phyloP scores from a whole-genome alignment of 2,113 vertebrate genomes.

The Ursus arctos region DNA sequence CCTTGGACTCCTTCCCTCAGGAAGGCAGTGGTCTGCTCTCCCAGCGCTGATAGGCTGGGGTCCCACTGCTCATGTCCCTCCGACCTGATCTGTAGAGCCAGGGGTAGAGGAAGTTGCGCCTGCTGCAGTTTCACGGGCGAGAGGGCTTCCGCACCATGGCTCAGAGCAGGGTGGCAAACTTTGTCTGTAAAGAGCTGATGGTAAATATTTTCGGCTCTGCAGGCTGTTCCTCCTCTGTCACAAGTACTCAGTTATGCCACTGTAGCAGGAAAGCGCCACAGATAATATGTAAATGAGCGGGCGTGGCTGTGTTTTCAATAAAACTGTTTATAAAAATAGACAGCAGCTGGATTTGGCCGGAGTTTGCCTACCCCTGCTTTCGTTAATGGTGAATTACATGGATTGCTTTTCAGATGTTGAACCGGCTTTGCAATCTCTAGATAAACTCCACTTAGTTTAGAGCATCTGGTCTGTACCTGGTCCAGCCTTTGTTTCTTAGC shows the following conservation, averaged over 20 bases:
- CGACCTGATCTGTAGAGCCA: not conserved
- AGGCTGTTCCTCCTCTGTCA: not conserved
- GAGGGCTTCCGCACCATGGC: not conserved
- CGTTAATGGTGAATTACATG: not conserved
- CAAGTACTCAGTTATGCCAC: not conserved
- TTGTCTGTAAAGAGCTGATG: not conserved
- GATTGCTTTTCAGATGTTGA: slow-evolving; percentile 28
- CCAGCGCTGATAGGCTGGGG: not conserved
- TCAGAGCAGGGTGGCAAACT: not conserved
- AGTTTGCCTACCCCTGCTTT: not conserved
- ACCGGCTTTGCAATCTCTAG: not conserved
- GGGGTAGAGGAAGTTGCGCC: not conserved
- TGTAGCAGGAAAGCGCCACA: not conserved
- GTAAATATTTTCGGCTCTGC: not conserved
- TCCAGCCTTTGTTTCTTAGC: not conserved
- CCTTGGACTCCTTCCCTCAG: not conserved
- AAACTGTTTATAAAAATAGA: slow-evolving; percentile 11
- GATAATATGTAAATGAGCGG: not conserved
- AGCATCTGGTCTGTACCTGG: not conserved
- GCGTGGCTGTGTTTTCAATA: not conserved
- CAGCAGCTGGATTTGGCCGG: not conserved
- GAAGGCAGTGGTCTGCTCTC: not conserved
- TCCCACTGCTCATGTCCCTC: not conserved
- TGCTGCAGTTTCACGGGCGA: not conserved
- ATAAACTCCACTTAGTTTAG: not conserved